phyloP scores from a whole-genome alignment of 2,888 invertebrate species.

The Aporophyla nigra region DNA sequence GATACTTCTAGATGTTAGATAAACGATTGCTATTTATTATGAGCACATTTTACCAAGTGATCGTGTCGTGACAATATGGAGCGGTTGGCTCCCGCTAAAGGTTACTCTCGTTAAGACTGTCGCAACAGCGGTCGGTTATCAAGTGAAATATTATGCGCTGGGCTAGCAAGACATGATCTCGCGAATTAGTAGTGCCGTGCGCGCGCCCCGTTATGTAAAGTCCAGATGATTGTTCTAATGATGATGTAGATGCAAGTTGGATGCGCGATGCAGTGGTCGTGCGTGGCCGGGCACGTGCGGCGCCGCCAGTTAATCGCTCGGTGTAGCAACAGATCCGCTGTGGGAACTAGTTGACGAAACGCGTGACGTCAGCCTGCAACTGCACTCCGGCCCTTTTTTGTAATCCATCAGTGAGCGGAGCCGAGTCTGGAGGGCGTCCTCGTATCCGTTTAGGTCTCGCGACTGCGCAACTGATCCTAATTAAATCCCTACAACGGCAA shows the following conservation, averaged over 20 bases:
- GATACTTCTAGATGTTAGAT: conserved; percentile 78
- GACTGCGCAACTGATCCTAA: conserved; percentile 90
- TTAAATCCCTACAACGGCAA: conserved; percentile 90
- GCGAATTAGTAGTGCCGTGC: conserved; percentile 40
- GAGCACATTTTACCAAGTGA: conserved; percentile 80
- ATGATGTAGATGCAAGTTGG: conserved; percentile 42
- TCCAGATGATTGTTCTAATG: conserved; percentile 28
- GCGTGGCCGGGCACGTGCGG: conserved; percentile 69
- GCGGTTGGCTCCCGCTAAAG: conserved; percentile 86
- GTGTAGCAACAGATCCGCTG: conserved; percentile 78
- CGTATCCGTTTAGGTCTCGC: conserved; percentile 89
- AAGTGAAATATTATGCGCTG: conserved; percentile 75
- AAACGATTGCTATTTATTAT: conserved; percentile 85
- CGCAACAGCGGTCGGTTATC: conserved; percentile 81
- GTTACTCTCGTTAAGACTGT: conserved; percentile 88
- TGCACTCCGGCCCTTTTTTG: conserved; percentile 84
- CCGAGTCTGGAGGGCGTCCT: conserved; percentile 86
- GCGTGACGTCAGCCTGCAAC: conserved; percentile 80
- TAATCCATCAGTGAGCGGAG: conserved; percentile 87
- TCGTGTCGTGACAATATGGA: conserved; percentile 88
- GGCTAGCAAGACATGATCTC: conserved; percentile 35
- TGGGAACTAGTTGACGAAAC: conserved; percentile 85
- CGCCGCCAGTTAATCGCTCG: conserved; percentile 69
- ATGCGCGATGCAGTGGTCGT: conserved; percentile 49
- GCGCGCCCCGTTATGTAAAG: conserved; percentile 38